A percentile compares a stretch with the other conserved stretches of the same genome.
Evolutionary conservation across 2,888 invertebrate genomes (phyloP).

Genomic region (Tenthredo amoena): DNA sequence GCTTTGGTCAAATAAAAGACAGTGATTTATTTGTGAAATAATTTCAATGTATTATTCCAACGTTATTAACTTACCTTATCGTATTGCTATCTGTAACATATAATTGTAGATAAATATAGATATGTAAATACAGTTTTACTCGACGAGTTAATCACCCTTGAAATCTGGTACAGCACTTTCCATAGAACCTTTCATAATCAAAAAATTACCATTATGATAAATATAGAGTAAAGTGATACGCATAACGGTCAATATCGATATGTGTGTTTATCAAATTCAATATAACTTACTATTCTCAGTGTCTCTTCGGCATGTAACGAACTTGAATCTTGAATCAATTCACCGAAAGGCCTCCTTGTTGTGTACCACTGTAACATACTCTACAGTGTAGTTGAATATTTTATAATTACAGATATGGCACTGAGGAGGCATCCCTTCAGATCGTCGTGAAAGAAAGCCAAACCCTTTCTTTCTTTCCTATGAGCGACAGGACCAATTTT

Average conservation of each 20-base stretch:
- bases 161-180: neutral
- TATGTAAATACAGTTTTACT: neutral
- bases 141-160: neutral
- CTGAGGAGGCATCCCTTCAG: neutral
- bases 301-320: neutral
- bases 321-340: neutral
- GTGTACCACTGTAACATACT: neutral
- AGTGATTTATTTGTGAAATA: conserved; percentile 35
- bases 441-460: conserved; percentile 1
- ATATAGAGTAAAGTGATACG: neutral
- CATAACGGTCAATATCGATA: too few species aligned
- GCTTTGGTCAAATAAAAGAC: conserved; percentile 41
- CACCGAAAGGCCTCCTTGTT: neutral
- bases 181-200: neutral
- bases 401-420: conserved; percentile 38
- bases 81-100: neutral
- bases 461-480: neutral
- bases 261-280: neutral
- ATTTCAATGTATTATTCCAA: conserved; percentile 21
- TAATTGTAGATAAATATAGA: neutral
- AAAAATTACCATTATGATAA: neutral
- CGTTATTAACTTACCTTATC: neutral
- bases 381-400: conserved; percentile 46
- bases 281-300: neutral
- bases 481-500: neutral